phyloP scores from a whole-genome alignment of 2,888 invertebrate genomes.

The Camponotus fellah region DNA sequence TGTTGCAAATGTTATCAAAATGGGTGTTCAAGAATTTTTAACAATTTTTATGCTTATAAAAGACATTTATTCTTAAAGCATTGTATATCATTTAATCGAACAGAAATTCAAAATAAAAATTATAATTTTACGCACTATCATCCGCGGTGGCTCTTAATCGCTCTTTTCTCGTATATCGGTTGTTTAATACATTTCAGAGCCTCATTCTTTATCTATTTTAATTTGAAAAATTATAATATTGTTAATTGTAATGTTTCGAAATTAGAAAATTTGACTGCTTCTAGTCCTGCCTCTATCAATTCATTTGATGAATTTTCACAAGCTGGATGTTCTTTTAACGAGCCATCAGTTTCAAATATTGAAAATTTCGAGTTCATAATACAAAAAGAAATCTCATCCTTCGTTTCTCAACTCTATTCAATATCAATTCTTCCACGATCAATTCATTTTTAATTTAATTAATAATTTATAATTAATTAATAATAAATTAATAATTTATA shows the following conservation, averaged over 20 bases:
- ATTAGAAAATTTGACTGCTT: not conserved
- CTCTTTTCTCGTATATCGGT: too few relatives aligned
- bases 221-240: not conserved
- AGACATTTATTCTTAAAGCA: too few relatives aligned
- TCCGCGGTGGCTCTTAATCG: too few relatives aligned
- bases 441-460: not conserved
- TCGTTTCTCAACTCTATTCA: conserved; percentile 9
- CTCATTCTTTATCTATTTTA: too few relatives aligned
- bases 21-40: too few relatives aligned
- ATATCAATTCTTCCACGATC: not conserved
- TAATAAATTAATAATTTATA: too few relatives aligned
- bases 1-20: not conserved
- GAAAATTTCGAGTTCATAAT: not conserved
- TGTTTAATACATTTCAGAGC: too few relatives aligned
- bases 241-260: not conserved
- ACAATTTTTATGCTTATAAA: too few relatives aligned
- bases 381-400: not conserved
- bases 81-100: too few relatives aligned
- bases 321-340: not conserved
- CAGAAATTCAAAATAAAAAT: too few relatives aligned
- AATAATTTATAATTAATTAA: too few relatives aligned
- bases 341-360: not conserved
- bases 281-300: not conserved
- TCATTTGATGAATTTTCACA: not conserved
- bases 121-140: too few relatives aligned